These are phyloP conservation scores for Prionace glauca DNA, from an alignment of 2,797 vertebrate species.

Conservation along the genomic window DNA sequence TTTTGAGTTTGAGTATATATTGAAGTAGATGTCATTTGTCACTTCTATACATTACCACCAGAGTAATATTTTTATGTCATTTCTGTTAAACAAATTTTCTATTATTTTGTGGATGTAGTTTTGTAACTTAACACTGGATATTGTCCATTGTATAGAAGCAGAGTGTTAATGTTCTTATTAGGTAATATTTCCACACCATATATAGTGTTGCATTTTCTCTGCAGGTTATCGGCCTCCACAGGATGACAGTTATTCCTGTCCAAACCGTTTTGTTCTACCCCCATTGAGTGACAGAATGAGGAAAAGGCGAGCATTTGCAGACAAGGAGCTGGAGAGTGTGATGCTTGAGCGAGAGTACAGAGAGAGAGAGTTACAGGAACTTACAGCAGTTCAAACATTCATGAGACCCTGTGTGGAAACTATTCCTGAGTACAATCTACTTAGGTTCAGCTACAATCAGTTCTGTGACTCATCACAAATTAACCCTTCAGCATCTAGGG, in stretches of 20 bases:
- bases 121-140: not conserved
- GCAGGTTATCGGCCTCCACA: conserved; percentile 51
- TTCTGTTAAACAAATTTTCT: not conserved
- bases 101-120: not conserved
- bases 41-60: not conserved
- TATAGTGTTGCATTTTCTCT: not conserved
- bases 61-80: not conserved
- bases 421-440: conserved; percentile 48
- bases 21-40: not conserved
- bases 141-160: not conserved
- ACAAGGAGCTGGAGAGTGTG: conserved; percentile 65
- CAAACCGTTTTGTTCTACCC: conserved; percentile 50
- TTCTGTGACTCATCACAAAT: conserved; percentile 49
- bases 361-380: conserved; percentile 57
- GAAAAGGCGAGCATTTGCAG: conserved; percentile 60
- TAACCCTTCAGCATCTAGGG: not conserved
- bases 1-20: not conserved
- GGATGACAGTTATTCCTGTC: conserved; percentile 52
- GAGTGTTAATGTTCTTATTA: too few species aligned
- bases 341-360: conserved; percentile 60
- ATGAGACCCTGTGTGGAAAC: conserved; percentile 42
- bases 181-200: not conserved
- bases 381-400: conserved; percentile 47
- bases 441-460: conserved; percentile 45
- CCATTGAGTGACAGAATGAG: conserved; percentile 61